Base-by-base conservation (phyloP, 2,113 vertebrate species). In the Scomber colias region DNA sequence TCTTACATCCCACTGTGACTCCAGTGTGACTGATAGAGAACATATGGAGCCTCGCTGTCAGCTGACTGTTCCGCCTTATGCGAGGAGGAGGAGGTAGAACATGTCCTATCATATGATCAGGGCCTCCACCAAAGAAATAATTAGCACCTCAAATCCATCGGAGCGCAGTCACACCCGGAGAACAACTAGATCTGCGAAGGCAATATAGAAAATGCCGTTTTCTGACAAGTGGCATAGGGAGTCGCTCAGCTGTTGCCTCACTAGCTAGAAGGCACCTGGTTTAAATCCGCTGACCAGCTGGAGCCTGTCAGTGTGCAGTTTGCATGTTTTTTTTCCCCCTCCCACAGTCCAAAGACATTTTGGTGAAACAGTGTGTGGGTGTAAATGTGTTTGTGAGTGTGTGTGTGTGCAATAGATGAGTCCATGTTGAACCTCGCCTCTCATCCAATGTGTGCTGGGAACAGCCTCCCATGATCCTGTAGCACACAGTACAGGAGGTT, bases 41-140 rank as follows among this genome's bases (percentile, higher is more conserved):
- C 87, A 81, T 90, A 79, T 72, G 83, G 77, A 65, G 71, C 74
- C 62, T 69, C 40, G 64, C 75, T 56, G 57, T 86, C 77, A 90
- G 75, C 27, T n/a, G 75, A 80, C 82, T 67, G 3, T 21, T 73
- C 61, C 64, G 74, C 35, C 27, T 40, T 35, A 15, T 65, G 63
- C 15, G 5, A 75, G 61, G 64, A 24, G 50, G 63, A 63, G 60
- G 66, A 15, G 0, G 54, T 49, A 30, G 45, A 72, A 54, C 11
- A 27, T 68, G 73, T 81, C 51, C 11, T 24, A 81, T 80, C 73
- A 51, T 54, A 48, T 44, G 56, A 79, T 71, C 14, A 27, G 55
- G 27, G 51, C 17, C 49, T 72, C n/a, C 45, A 57, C 69, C 72
- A 53, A 61, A 82, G 19, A 40, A 75, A 72, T 78, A 72, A 72